phyloP scores from a whole-genome alignment of 2,888 invertebrate species.

The Arenicola marina region DNA sequence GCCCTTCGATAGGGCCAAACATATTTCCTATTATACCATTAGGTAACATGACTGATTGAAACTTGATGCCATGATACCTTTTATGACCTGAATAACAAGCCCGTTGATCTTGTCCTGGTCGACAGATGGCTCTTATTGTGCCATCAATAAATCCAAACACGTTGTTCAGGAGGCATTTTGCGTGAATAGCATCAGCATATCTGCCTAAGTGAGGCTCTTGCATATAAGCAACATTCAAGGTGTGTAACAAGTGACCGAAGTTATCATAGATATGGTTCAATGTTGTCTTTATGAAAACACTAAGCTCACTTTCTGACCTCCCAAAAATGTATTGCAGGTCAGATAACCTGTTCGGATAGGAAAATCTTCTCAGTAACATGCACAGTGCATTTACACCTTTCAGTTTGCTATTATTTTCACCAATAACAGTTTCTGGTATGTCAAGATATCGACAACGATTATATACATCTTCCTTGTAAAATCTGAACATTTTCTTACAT shows the following conservation, averaged over 20 bases:
- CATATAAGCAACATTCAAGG: not conserved
- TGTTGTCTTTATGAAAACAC: not conserved
- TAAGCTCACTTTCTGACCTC: not conserved
- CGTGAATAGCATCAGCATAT: not conserved
- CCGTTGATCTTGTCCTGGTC: not conserved
- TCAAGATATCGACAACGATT: not conserved
- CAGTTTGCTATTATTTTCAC: not conserved
- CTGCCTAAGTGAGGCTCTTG: not conserved
- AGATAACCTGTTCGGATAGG: not conserved
- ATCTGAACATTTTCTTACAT: not conserved
- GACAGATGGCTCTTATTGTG: not conserved
- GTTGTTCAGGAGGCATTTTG: not conserved
- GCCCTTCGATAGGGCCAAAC: not conserved
- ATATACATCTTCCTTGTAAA: not conserved
- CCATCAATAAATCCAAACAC: not conserved
- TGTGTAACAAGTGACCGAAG: not conserved
- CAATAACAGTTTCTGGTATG: not conserved
- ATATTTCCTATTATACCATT: not conserved
- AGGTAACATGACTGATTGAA: not conserved
- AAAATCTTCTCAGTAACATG: too few relatives aligned
- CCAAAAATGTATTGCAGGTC: not conserved
- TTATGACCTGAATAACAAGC: not conserved
- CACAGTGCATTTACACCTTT: not conserved
- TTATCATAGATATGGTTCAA: not conserved
- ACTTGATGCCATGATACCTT: not conserved